phyloP scores from a whole-genome alignment of 64 coral and sea anemone genomes.

The Pocillopora damicornis region DNA sequence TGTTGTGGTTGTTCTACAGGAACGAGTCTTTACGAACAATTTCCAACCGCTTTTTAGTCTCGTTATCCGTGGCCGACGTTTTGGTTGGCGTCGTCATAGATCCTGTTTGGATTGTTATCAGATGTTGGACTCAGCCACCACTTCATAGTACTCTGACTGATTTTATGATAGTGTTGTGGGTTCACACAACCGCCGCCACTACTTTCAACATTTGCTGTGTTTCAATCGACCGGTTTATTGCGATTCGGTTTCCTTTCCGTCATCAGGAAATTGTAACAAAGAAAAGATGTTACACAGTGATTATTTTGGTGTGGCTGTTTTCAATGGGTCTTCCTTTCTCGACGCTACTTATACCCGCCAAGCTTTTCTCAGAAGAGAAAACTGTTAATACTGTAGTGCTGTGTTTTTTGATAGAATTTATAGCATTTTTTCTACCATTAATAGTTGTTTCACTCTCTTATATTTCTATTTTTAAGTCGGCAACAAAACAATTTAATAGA shows the following conservation, averaged over 20 bases:
- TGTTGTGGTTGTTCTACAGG: background rate
- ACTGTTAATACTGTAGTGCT: background rate
- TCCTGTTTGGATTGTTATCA: background rate
- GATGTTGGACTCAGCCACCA: no score
- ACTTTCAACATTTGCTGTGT: conserved; percentile 21
- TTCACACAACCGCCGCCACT: background rate
- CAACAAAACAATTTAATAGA: background rate
- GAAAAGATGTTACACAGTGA: background rate
- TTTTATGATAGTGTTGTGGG: no score
- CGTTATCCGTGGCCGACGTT: background rate
- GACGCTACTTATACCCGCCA: background rate
- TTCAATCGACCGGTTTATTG: conserved; percentile 18
- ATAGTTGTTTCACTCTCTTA: background rate
- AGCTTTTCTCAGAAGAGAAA: no score
- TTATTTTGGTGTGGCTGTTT: background rate
- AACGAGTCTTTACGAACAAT: conserved; percentile 1
- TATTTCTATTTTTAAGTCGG: background rate
- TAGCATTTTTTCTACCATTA: background rate
- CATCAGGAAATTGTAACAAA: conserved; percentile 12
- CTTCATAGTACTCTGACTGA: no score
- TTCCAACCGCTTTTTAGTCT: conserved; percentile 15
- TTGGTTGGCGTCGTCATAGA: background rate
- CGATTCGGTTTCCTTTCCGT: conserved; percentile 16
- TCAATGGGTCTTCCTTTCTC: background rate
- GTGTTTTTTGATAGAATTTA: background rate